Evolutionary conservation across 1,140 invertebrate genomes (phyloP).

Genomic region (Meloidogyne floridensis): DNA sequence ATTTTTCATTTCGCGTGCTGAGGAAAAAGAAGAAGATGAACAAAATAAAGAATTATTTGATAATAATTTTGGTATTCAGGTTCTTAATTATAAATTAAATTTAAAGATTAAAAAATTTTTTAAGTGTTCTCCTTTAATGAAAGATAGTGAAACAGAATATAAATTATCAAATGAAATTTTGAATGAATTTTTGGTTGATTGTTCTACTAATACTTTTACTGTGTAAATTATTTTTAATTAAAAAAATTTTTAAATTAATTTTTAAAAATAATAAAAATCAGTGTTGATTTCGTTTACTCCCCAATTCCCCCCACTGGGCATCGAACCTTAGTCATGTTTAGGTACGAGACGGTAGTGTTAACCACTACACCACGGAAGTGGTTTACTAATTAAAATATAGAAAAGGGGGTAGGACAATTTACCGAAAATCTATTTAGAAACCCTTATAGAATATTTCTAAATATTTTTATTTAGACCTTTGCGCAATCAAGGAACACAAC

Average conservation of each 20-base stretch:
- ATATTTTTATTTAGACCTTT: slow-evolving; percentile 29
- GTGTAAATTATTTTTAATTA: neutral
- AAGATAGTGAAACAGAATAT: slow-evolving; percentile 19
- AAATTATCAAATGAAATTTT: neutral
- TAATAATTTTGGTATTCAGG: slow-evolving; percentile 38
- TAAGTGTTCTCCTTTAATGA: slow-evolving; percentile 19
- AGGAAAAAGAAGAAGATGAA: slow-evolving; percentile 11
- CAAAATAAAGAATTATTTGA: neutral
- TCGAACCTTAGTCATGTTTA: no score
- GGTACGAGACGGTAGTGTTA: no score
- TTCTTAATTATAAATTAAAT: neutral
- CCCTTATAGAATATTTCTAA: no score
- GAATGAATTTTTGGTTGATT: neutral
- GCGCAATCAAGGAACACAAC: slow-evolving; percentile 49
- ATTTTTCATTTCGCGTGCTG: slow-evolving; percentile 33
- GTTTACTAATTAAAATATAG: neutral
- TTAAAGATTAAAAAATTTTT: neutral
- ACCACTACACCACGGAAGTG: no score
- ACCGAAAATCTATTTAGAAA: no score
- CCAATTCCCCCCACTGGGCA: neutral
- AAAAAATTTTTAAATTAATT: no score
- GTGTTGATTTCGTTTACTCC: no score
- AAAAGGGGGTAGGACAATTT: no score
- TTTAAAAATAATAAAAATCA: no score
- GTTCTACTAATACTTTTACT: slow-evolving; percentile 24